Evolutionary conservation across 2,888 invertebrate species (phyloP).

Genomic region (Drosophila anomalata): DNA sequence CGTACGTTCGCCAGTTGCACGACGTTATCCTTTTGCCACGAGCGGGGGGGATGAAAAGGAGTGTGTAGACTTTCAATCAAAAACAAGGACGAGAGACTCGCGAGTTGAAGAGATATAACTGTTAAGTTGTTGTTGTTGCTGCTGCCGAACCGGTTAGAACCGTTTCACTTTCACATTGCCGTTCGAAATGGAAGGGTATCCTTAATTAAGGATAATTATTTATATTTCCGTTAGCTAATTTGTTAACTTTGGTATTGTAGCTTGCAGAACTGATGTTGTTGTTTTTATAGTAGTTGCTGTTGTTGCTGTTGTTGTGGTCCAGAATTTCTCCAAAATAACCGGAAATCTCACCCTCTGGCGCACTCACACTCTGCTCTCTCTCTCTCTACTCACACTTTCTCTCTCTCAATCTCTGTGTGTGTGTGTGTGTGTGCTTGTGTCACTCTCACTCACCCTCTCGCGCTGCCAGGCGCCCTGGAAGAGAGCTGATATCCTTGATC

Average conservation of each 20-base stretch:
- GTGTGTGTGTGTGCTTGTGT: too few relatives aligned
- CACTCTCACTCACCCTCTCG: constrained; percentile 13
- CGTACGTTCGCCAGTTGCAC: constrained; percentile 75
- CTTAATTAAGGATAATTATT: constrained; percentile 12
- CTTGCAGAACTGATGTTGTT: constrained; percentile 41
- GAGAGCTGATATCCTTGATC: constrained; percentile 5
- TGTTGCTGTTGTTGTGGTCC: constrained; percentile 29
- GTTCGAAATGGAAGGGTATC: constrained; percentile 23
- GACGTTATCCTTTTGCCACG: constrained; percentile 42
- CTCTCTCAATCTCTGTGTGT: too few relatives aligned
- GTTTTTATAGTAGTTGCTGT: constrained; percentile 14
- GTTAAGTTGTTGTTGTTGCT: constrained; percentile 6
- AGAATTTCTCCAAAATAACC: constrained; percentile 17
- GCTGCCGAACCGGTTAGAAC: constrained; percentile 12
- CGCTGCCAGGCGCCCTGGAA: constrained; percentile 23
- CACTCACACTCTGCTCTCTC: background rate
- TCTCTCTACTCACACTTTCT: too few relatives aligned
- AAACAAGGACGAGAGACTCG: background rate
- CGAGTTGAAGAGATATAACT: constrained; percentile 11
- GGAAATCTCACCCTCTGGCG: constrained; percentile 6
- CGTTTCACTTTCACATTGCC: constrained; percentile 49
- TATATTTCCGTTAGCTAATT: constrained; percentile 48
- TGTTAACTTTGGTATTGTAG: constrained; percentile 75
- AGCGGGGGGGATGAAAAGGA: constrained; percentile 13
- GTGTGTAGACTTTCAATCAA: background rate